Evolutionary conservation across 2,888 invertebrate species (phyloP).

Genomic region (Dicycla oo): DNA sequence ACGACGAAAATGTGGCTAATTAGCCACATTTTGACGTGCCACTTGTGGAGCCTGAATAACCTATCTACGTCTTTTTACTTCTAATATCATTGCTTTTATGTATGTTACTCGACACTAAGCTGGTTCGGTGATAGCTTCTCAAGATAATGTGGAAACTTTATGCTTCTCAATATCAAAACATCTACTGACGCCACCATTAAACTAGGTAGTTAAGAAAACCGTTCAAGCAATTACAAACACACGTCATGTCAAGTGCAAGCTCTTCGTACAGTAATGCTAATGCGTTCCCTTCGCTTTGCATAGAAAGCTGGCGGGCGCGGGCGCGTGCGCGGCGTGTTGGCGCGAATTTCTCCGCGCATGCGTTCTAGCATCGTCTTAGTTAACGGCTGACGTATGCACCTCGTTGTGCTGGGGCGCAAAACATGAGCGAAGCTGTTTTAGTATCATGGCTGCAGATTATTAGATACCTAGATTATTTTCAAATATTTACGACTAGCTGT

Average conservation of each 20-base stretch:
- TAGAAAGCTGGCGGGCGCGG: constrained; percentile 50
- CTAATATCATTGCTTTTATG: too few relatives aligned
- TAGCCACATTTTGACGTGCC: too few relatives aligned
- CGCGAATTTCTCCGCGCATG: constrained; percentile 56
- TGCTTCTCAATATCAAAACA: not conserved
- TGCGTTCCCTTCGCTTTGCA: constrained; percentile 52
- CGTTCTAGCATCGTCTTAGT: constrained; percentile 34
- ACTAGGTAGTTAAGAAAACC: not conserved
- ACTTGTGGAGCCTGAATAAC: too few relatives aligned
- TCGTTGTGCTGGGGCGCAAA: not conserved
- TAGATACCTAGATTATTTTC: not conserved
- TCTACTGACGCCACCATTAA: not conserved
- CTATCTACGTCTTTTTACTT: too few relatives aligned
- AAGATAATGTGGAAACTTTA: not conserved
- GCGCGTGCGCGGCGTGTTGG: constrained; percentile 18
- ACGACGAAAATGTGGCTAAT: too few relatives aligned
- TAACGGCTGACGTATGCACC: constrained; percentile 6
- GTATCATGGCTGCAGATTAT: not conserved
- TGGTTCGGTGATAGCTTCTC: not conserved
- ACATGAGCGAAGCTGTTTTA: constrained; percentile 34
- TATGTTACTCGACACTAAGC: too few relatives aligned
- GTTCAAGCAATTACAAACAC: constrained; percentile 4
- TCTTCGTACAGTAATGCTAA: constrained; percentile 28
- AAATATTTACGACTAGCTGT: too few relatives aligned
- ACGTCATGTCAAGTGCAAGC: constrained; percentile 33